Percentiles rank a stretch among this genome's conserved stretches.
Conservation (phyloP, 2,888 invertebrate genomes). For the Drosophila pseudotalamancana region DNA sequence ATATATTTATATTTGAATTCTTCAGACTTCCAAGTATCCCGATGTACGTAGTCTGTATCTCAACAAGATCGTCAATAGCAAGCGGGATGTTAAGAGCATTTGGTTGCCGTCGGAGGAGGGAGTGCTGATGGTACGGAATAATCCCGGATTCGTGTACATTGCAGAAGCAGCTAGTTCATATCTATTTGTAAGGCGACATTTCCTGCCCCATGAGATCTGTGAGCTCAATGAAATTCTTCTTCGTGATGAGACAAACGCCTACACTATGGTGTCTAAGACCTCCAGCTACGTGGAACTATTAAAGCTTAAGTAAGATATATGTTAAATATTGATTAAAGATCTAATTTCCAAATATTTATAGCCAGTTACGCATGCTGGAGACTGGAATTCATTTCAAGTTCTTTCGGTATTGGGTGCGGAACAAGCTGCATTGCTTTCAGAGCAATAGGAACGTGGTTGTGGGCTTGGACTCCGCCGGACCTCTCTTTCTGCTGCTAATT, state of each 20-base stretch:
- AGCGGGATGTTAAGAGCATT: conserved; percentile 43
- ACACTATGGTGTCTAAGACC: conserved; percentile 58
- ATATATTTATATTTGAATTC: no score
- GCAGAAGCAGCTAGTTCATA: conserved; percentile 75
- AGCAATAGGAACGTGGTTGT: conserved; percentile 74
- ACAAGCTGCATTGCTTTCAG: conserved; percentile 73
- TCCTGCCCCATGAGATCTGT: conserved; percentile 81
- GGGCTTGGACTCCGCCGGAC: conserved; percentile 80
- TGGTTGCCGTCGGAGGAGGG: conserved; percentile 75
- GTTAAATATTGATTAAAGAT: background rate
- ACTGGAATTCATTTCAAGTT: conserved; percentile 76
- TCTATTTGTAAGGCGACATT: conserved; percentile 71
- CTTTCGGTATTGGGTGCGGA: conserved; percentile 72
- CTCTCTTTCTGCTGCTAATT: conserved; percentile 77
- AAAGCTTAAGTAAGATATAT: conserved; percentile 41
- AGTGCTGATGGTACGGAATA: conserved; percentile 63
- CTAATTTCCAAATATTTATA: conserved; percentile 13
- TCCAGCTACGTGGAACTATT: conserved; percentile 79
- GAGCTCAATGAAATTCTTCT: conserved; percentile 81
- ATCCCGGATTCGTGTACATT: conserved; percentile 78
- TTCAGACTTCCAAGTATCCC: conserved; percentile 47
- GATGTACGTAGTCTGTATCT: conserved; percentile 69
- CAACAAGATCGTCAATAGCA: conserved; percentile 64
- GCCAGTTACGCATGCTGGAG: conserved; percentile 76
- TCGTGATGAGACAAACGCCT: conserved; percentile 59